Percentiles rank a stretch among this genome's conserved stretches.
Evolutionary conservation across 2,113 vertebrate genomes (phyloP).

Genomic region (Gavia stellata): DNA sequence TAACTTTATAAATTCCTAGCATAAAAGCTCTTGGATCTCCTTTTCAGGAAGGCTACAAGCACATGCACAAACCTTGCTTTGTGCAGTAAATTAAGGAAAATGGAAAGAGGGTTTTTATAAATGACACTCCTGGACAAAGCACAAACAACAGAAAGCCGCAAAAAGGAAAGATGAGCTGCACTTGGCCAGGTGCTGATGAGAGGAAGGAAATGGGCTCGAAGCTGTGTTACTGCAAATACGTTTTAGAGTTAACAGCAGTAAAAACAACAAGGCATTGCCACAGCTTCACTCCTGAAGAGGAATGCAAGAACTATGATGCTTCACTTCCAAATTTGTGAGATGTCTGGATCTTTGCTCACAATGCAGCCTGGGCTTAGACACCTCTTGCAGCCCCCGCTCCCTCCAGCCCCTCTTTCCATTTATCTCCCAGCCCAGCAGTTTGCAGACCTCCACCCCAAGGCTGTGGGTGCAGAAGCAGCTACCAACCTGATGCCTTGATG

Average conservation of each 20-base stretch:
- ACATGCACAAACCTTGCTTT: neutral
- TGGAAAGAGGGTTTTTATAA: neutral
- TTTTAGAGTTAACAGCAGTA: neutral
- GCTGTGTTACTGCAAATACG: neutral
- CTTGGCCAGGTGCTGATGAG: neutral
- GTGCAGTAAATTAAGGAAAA: neutral
- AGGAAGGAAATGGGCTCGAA: neutral
- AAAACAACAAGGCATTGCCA: neutral
- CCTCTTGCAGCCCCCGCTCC: neutral
- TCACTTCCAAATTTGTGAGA: neutral
- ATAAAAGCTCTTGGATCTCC: neutral
- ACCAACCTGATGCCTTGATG: constrained; percentile 91
- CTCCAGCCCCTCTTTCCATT: neutral
- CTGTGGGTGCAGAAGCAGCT: neutral
- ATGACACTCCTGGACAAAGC: neutral
- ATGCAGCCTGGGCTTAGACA: neutral
- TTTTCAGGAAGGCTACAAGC: neutral
- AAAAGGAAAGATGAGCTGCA: neutral
- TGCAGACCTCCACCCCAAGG: neutral
- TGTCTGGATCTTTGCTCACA: neutral
- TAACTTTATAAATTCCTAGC: neutral
- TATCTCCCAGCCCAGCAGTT: neutral
- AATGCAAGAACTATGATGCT: neutral
- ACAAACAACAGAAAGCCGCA: neutral
- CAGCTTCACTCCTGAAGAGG: rapidly evolving